Evolutionary conservation across 2,113 vertebrate genomes (phyloP).

Genomic region (Amphilophus citrinellus): DNA sequence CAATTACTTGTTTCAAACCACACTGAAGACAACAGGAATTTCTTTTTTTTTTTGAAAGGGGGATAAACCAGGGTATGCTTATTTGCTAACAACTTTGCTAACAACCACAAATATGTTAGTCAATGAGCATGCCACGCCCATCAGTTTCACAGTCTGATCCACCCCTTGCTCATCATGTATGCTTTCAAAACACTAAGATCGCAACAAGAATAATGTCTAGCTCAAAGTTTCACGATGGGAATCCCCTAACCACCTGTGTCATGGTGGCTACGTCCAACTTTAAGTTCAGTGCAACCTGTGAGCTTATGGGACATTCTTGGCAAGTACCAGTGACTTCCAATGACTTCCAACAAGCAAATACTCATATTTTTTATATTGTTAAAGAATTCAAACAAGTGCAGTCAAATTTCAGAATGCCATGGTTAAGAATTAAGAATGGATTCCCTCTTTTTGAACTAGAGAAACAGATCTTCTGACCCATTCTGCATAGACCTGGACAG

Average conservation of each 20-base stretch:
- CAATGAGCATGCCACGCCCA: neutral
- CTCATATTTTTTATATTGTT: neutral
- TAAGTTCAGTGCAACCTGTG: neutral
- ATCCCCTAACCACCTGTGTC: neutral
- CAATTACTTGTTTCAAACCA: neutral
- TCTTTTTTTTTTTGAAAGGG: neutral
- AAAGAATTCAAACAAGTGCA: neutral
- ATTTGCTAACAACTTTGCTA: neutral
- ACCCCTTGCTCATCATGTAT: neutral
- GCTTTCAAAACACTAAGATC: neutral
- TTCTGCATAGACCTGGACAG: neutral
- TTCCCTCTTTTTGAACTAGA: neutral
- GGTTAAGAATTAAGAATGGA: neutral
- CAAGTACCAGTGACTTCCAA: neutral
- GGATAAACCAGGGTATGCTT: neutral
- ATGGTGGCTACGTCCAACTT: neutral
- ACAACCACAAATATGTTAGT: neutral
- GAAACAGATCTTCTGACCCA: neutral
- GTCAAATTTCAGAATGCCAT: neutral
- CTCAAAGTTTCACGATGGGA: neutral
- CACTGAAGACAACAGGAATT: neutral
- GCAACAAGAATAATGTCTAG: neutral
- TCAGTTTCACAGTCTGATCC: neutral
- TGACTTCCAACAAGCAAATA: fast-evolving
- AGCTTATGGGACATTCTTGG: neutral